Evolutionary conservation across 1,140 invertebrate species (phyloP).

Genomic region (Agrilus planipennis): DNA sequence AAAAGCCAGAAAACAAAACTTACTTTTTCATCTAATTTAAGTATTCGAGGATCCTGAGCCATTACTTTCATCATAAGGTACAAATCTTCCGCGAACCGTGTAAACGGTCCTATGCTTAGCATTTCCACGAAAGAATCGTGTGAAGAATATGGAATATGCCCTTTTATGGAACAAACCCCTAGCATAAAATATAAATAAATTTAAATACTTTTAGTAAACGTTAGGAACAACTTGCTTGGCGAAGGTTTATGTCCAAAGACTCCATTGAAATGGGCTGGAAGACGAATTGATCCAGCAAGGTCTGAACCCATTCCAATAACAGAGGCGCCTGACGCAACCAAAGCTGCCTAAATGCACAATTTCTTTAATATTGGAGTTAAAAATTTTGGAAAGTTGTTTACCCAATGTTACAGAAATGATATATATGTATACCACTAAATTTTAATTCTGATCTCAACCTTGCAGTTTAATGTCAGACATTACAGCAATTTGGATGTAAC

Average conservation of each 20-base stretch:
- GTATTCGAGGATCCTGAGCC: constrained; percentile 37
- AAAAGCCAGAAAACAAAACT: too few relatives aligned
- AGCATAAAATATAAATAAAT: constrained; percentile 24
- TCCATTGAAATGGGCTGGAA: constrained; percentile 76
- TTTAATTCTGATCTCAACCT: too few relatives aligned
- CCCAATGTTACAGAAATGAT: not conserved
- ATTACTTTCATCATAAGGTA: constrained; percentile 49
- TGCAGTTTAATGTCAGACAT: too few relatives aligned
- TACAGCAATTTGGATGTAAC: not conserved
- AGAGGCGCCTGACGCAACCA: constrained; percentile 59
- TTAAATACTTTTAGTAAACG: not conserved
- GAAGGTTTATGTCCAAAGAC: constrained; percentile 82
- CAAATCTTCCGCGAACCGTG: constrained; percentile 66
- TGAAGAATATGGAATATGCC: too few relatives aligned
- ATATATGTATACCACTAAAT: too few relatives aligned
- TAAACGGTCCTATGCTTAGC: constrained; percentile 67
- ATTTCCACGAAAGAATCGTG: too few relatives aligned
- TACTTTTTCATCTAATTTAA: constrained; percentile 30
- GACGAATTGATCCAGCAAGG: constrained; percentile 86
- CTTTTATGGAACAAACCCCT: constrained; percentile 38
- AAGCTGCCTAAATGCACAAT: constrained; percentile 41
- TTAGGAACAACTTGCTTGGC: constrained; percentile 37
- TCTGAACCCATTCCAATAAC: constrained; percentile 70
- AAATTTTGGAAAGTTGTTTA: not conserved
- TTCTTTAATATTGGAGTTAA: too few relatives aligned